Evolutionary conservation across 2,797 vertebrate species (phyloP).

Genomic region (Hylomyscus alleni): DNA sequence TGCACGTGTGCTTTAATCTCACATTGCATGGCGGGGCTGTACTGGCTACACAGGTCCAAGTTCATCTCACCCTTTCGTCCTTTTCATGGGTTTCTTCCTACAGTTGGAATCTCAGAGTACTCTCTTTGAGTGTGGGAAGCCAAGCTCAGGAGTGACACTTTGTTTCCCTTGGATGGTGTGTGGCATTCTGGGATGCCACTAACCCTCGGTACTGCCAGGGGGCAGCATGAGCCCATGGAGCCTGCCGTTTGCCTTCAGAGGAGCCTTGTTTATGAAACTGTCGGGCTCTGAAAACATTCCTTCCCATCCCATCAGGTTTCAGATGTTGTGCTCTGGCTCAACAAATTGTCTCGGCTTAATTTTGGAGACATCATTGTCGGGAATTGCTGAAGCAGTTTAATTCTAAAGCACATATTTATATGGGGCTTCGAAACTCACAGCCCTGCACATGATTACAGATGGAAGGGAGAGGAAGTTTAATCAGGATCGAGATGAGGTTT

Average conservation of each 20-base stretch:
- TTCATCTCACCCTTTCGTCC: not conserved
- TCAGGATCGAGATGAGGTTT: conserved; percentile 86
- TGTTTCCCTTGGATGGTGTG: not conserved
- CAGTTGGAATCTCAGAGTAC: not conserved
- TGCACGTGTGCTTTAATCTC: not conserved
- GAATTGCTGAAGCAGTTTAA: conserved; percentile 88
- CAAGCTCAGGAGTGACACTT: accelerated
- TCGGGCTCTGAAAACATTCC: conserved; percentile 37
- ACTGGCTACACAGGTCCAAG: not conserved
- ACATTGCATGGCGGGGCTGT: not conserved
- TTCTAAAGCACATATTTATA: conserved; percentile 88
- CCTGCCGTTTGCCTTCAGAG: not conserved
- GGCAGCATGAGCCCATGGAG: not conserved
- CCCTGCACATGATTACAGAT: conserved; percentile 79
- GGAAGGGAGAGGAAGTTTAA: conserved; percentile 85
- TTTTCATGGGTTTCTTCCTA: not conserved
- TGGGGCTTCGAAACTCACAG: conserved; percentile 80
- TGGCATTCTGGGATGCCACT: conserved; percentile 49
- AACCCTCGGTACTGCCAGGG: conserved; percentile 76
- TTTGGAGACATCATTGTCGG: conserved; percentile 88
- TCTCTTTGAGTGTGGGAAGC: not conserved
- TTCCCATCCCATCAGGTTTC: conserved; percentile 81
- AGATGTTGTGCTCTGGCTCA: conserved; percentile 84
- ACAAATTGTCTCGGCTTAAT: conserved; percentile 87
- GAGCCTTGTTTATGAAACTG: conserved; percentile 59